Evolutionary conservation across 2,888 invertebrate species (phyloP).

Genomic region (Cheilosia vernalis): DNA sequence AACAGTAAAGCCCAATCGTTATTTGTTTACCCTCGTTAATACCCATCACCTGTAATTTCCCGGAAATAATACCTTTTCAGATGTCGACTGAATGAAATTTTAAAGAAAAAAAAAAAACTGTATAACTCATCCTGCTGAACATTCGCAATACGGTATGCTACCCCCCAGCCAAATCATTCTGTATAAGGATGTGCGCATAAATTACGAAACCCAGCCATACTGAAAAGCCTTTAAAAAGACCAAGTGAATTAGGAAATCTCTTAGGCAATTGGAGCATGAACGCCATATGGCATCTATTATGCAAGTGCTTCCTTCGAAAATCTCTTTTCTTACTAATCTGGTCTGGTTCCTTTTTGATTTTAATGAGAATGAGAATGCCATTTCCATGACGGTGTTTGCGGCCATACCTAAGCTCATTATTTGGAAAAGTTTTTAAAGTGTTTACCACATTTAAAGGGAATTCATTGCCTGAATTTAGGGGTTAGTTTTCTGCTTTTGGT

Average conservation of each 20-base stretch:
- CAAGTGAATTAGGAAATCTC: slow-evolving; percentile 68
- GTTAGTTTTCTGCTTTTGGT: slow-evolving; percentile 3
- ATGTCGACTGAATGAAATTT: background rate
- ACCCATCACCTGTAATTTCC: too few species aligned
- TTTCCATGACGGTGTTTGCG: slow-evolving; percentile 23
- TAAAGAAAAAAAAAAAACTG: background rate
- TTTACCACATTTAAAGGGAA: slow-evolving; percentile 71
- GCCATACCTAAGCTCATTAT: slow-evolving; percentile 44
- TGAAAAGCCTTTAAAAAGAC: slow-evolving; percentile 28
- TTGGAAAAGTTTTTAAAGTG: slow-evolving; percentile 55
- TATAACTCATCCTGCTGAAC: background rate
- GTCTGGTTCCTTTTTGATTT: slow-evolving; percentile 20
- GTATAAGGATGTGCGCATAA: slow-evolving; percentile 5
- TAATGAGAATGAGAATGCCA: slow-evolving; percentile 22
- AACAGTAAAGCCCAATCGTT: too few species aligned
- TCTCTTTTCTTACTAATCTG: slow-evolving; percentile 34
- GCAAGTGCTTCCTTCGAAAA: slow-evolving; percentile 53
- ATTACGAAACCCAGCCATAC: slow-evolving; percentile 8
- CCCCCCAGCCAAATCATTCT: background rate
- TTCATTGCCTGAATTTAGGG: slow-evolving; percentile 66
- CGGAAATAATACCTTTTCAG: background rate
- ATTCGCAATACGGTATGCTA: background rate
- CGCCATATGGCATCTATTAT: slow-evolving; percentile 70
- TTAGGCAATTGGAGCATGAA: slow-evolving; percentile 73
- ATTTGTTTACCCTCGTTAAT: too few species aligned